Evolutionary conservation across 2,888 invertebrate species (phyloP), one percentile per base, ranked within the genome.

Genomic region (Hypomecis punctinalis): DNA sequence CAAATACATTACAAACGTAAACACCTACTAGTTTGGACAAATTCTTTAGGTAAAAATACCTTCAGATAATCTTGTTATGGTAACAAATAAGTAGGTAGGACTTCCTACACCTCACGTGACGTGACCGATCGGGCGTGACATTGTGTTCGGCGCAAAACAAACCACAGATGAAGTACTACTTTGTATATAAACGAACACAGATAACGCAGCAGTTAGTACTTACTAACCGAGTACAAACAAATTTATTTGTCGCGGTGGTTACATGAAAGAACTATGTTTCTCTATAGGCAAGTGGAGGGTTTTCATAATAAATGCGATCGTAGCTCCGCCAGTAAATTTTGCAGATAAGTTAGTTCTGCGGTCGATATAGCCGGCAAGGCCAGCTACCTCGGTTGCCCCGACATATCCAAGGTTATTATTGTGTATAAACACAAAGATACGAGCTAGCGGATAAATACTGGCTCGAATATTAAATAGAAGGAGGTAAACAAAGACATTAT

Each of bases 381-480:
- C 80, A 81, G 76, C 80, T 68, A 83, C 82, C 84, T 81, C 79
- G 77, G 71, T 76, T 72, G 74, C 63, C 71, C 48, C 66, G 69
- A 63, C 72, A 66, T 67, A 66, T 64, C 77, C 92, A 93, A 93
- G 92, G 92, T 90, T 90, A 81, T 79, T 85, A 86, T 93, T 93
- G 92, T 93, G 84, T 93, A 82, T 90, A 92, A 92, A 91, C 91
- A 91, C 68, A 66, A 66, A 58, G 65, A 63, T 62, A 67, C 35
- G 61, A 63, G 67, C 71, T 69, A 66, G 66, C 67, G 71, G 71
- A 64, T 55, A 56, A 51, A 23, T 47, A 47, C 66, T 55, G 54
- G 46, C 49, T 59, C 61, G 66, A 63, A 66, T 65, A 72, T 57
- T 71, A 69, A 76, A 71, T 54, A 73, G 68, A 66, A 13, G 45